Conservation (phyloP, 2,797 vertebrate genomes). For the Artibeus lituratus region DNA sequence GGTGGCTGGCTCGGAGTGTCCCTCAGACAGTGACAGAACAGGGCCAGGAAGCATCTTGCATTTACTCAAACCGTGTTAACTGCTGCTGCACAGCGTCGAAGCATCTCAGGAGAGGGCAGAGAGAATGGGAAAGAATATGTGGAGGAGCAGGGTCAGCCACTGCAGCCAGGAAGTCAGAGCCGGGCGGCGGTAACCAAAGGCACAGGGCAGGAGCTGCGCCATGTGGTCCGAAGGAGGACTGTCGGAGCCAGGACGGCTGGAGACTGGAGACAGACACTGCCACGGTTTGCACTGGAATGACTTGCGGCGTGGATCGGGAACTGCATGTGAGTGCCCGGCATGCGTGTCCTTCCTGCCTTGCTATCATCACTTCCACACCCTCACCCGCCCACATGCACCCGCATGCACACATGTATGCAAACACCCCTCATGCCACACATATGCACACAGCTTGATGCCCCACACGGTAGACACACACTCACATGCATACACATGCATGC, state of each 20-base stretch:
- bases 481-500: rapidly evolving
- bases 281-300: background rate
- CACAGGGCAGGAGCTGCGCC: background rate
- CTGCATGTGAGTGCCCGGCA: rapidly evolving
- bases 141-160: background rate
- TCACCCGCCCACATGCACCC: too few relatives aligned
- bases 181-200: background rate
- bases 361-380: rapidly evolving
- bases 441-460: too few relatives aligned
- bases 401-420: too few relatives aligned
- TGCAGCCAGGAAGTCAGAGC: background rate
- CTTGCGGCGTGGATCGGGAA: rapidly evolving
- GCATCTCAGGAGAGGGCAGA: rapidly evolving
- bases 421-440: too few relatives aligned
- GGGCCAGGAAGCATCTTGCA: background rate
- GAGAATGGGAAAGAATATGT: rapidly evolving
- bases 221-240: rapidly evolving
- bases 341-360: background rate
- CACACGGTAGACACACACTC: background rate
- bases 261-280: background rate
- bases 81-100: background rate
- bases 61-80: too few relatives aligned
- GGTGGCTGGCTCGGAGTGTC: background rate
- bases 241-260: background rate
- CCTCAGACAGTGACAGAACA: background rate